phyloP scores from a whole-genome alignment of 1,140 invertebrate species.

The Tribolium castaneum region DNA sequence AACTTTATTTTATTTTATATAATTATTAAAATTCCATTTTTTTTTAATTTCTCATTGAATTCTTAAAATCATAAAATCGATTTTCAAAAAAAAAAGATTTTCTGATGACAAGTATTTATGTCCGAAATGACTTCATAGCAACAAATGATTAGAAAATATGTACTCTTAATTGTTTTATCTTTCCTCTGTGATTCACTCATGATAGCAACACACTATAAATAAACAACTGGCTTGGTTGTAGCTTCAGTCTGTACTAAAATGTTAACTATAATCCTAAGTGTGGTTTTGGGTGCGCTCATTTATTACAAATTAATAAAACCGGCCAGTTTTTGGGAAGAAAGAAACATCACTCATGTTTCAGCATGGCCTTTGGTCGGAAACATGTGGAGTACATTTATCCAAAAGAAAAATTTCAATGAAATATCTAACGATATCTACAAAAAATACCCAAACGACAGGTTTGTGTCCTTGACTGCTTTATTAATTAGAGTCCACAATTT shows the following conservation, averaged over 20 bases:
- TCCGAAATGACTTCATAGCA: no score
- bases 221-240: neutral
- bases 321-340: neutral
- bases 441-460: slow-evolving; percentile 9
- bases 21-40: no score
- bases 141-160: no score
- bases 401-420: neutral
- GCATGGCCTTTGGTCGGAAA: slow-evolving; percentile 9
- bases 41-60: no score
- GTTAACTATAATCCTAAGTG: neutral
- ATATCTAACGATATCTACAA: neutral
- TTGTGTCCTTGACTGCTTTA: neutral
- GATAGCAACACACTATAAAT: neutral
- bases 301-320: slow-evolving; percentile 24
- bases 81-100: no score
- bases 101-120: no score
- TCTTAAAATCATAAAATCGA: no score
- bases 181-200: no score
- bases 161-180: no score
- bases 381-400: neutral
- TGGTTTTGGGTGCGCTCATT: neutral
- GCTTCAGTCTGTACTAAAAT: neutral
- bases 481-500: neutral
- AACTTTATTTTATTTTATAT: no score
- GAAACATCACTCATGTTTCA: neutral